These are phyloP conservation scores for Zaprionus capensis DNA, from an alignment of 1,140 invertebrate genomes.

Conservation along the genomic window DNA sequence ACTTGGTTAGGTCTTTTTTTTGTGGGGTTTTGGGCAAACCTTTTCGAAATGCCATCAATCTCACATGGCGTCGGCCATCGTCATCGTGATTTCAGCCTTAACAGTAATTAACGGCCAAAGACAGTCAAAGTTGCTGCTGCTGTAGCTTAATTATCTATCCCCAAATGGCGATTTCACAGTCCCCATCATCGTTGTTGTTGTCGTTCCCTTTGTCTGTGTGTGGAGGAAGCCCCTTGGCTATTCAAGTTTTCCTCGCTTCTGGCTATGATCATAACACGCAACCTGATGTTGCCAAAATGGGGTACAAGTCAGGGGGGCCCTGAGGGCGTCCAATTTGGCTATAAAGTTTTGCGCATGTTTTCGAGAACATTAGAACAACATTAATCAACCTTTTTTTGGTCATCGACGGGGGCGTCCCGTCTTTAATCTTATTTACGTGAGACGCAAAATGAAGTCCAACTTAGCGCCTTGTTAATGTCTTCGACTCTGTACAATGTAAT, in stretches of 20 bases:
- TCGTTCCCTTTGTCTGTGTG: neutral
- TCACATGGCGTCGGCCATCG: constrained; percentile 36
- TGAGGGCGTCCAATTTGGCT: constrained; percentile 4
- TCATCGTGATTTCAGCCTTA: constrained; percentile 45
- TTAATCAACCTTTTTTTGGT: constrained; percentile 46
- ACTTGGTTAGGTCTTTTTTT: constrained; percentile 15
- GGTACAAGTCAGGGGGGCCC: neutral
- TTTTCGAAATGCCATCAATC: constrained; percentile 63
- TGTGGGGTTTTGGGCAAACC: constrained; percentile 34
- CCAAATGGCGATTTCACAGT: constrained; percentile 35
- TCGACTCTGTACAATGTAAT: neutral
- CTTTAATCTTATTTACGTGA: constrained; percentile 41
- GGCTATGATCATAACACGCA: constrained; percentile 9
- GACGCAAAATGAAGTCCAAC: constrained; percentile 38
- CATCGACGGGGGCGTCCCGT: constrained; percentile 40
- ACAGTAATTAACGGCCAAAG: constrained; percentile 63
- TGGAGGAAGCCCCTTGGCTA: neutral
- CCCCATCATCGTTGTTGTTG: neutral
- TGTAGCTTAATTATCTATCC: constrained; percentile 53
- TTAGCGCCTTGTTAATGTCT: neutral
- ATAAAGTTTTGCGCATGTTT: constrained; percentile 53
- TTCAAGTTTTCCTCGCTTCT: constrained; percentile 21
- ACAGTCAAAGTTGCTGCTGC: constrained; percentile 28
- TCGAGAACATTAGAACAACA: constrained; percentile 54
- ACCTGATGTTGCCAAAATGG: constrained; percentile 24